phyloP scores from a whole-genome alignment of 2,113 vertebrate species.

The Chamaetylas fuelleborni region DNA sequence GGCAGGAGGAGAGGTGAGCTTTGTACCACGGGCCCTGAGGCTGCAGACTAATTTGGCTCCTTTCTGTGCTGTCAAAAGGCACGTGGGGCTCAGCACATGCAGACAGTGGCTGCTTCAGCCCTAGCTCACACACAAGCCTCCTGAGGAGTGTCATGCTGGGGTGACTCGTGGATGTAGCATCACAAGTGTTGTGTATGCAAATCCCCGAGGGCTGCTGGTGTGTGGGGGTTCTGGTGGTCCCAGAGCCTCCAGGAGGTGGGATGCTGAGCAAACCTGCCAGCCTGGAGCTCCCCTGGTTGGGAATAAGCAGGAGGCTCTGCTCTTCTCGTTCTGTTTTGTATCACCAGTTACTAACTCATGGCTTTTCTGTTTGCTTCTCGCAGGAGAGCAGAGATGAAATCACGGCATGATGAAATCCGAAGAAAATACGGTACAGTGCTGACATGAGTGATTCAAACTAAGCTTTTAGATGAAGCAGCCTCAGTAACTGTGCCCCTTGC shows the following conservation, averaged over 20 bases:
- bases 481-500: not conserved
- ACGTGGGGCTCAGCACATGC: rapidly evolving
- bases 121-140: not conserved
- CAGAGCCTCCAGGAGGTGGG: not conserved
- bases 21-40: not conserved
- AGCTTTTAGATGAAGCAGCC: not conserved
- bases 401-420: conserved; percentile 91
- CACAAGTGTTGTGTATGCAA: rapidly evolving
- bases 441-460: not conserved
- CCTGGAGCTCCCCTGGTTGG: not conserved
- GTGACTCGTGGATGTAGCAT: not conserved
- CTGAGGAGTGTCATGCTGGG: not conserved
- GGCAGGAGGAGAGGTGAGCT: conserved; percentile 89
- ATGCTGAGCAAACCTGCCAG: not conserved
- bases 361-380: conserved; percentile 1
- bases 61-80: not conserved
- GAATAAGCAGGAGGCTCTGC: not conserved
- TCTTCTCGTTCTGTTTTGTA: not conserved
- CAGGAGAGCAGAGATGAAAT: conserved; percentile 90
- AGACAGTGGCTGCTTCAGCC: not conserved
- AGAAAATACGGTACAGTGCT: conserved; percentile 87
- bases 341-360: not conserved
- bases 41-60: not conserved
- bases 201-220: rapidly evolving
- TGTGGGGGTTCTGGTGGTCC: not conserved